Evolutionary conservation across 2,888 invertebrate genomes (phyloP), one percentile per base, ranked within the genome.

Genomic region (Oegoconia quadripuncta): DNA sequence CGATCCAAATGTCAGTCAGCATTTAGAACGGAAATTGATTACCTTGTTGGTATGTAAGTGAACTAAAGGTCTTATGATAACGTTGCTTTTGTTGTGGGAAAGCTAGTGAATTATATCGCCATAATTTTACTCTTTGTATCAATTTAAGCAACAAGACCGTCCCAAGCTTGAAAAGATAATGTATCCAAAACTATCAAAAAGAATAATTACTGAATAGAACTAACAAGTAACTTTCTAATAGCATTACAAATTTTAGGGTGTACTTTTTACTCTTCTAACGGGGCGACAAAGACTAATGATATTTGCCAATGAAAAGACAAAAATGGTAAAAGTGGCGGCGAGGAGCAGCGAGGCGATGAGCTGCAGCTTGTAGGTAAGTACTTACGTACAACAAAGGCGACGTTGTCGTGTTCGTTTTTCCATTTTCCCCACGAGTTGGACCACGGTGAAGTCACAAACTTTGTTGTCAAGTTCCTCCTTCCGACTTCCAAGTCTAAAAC

Each of bases 241-340:
- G 9, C 7, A 9, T 22, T 9, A 22, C 22, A 22, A n/a, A 46
- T 37, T 38, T 45, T 41, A 34, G 48, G 49, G 44, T 43, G 44
- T 43, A 48, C n/a, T 44, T 48, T 52, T 50, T 44, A 44, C 15
- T 41, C 39, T 47, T 45, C 60, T 47, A 52, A n/a, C n/a, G n/a
- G n/a, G n/a, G 45, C 46, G 67, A 69, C 66, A 63, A 55, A 66
- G 64, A 72, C 64, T 67, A 74, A 80, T 70, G 68, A 68, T 64
- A 59, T 65, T 72, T 65, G 61, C 60, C 56, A 52, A 51, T 50
- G 50, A 50, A 49, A 66, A 64, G 57, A 64, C 62, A 67, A 58
- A 58, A 57, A 52, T 39, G 41, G 50, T 51, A 55, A 63, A 61
- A 65, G 58, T 39, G n/a, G n/a, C n/a, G n/a, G n/a, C n/a, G n/a